Conservation (phyloP, 2,797 vertebrate species). For the Poecilia velifera region DNA sequence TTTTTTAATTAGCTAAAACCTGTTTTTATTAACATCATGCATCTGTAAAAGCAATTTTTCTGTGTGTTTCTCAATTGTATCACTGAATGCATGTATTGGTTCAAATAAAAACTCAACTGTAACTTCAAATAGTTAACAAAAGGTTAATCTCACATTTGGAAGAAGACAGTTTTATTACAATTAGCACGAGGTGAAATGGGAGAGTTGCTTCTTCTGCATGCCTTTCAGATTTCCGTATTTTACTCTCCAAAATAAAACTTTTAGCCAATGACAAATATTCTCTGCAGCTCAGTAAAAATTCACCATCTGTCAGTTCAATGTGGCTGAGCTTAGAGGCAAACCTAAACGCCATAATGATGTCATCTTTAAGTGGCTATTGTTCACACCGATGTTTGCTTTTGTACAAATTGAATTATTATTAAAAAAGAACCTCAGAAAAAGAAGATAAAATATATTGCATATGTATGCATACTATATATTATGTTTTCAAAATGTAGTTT, state of each 20-base stretch:
- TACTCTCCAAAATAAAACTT: conserved; percentile 46
- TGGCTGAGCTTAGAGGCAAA: conserved; percentile 31
- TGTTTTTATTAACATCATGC: not conserved
- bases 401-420: not conserved
- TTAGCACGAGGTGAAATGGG: conserved; percentile 27
- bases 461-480: not conserved
- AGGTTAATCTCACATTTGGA: conserved; percentile 34
- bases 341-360: conserved; percentile 17
- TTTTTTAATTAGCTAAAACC: not conserved
- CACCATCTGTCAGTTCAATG: conserved; percentile 44
- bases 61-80: conserved; percentile 7
- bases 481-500: not conserved
- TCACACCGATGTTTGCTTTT: not conserved
- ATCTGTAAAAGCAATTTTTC: conserved; percentile 14
- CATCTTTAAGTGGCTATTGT: conserved; percentile 15
- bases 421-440: not conserved
- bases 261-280: conserved; percentile 44
- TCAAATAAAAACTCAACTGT: conserved; percentile 19
- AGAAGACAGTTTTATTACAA: conserved; percentile 21
- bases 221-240: conserved; percentile 43
- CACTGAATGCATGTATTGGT: conserved; percentile 17
- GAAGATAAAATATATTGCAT: not conserved
- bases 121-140: conserved; percentile 27
- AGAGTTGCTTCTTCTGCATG: conserved; percentile 37
- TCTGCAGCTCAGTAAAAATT: conserved; percentile 38